Conservation (phyloP, 2,888 invertebrate species). For the Diplazon laetatorius region DNA sequence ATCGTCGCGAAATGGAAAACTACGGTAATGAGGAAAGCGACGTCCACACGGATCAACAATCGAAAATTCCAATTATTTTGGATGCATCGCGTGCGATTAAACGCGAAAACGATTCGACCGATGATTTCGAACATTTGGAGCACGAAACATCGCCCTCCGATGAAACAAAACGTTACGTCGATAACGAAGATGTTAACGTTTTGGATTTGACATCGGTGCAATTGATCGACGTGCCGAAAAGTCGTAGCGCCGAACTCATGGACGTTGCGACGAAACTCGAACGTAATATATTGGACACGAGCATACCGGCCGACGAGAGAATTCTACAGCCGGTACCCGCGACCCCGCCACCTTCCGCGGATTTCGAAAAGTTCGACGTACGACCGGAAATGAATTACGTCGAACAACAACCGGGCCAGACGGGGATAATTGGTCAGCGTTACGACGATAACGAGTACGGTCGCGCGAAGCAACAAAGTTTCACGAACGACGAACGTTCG, state of each 20-base stretch:
- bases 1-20: no score
- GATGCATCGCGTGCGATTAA: slow-evolving; percentile 79
- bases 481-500: slow-evolving; percentile 29
- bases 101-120: slow-evolving; percentile 88
- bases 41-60: background rate
- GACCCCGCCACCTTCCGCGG: slow-evolving; percentile 78
- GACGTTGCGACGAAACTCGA: slow-evolving; percentile 72
- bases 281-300: slow-evolving; percentile 72
- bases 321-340: slow-evolving; percentile 72
- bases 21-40: no score
- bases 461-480: slow-evolving; percentile 26
- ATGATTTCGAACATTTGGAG: slow-evolving; percentile 90
- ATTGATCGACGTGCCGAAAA: slow-evolving; percentile 73
- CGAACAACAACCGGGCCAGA: no score
- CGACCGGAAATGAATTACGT: no score
- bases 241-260: slow-evolving; percentile 50
- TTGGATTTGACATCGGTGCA: slow-evolving; percentile 61
- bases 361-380: slow-evolving; percentile 73
- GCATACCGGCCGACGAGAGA: slow-evolving; percentile 64
- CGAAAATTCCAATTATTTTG: no score
- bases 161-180: slow-evolving; percentile 53
- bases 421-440: no score
- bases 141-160: slow-evolving; percentile 83
- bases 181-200: background rate
- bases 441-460: slow-evolving; percentile 52